Conservation (phyloP, 2,888 invertebrate genomes). For the Automeris io region DNA sequence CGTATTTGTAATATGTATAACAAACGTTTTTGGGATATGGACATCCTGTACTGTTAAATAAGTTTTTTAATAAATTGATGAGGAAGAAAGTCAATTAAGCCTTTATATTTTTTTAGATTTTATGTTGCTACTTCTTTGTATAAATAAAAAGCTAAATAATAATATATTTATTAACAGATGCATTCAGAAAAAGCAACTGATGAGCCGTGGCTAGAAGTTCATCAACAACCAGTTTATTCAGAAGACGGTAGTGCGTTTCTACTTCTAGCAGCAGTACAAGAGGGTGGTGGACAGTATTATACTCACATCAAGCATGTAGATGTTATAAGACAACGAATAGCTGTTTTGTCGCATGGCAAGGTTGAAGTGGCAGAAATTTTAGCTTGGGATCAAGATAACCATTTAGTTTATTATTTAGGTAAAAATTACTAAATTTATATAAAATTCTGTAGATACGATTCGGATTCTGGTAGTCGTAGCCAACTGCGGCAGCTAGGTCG, state of each 20-base stretch:
- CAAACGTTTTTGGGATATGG: no score
- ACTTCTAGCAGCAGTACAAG: slow-evolving; percentile 88
- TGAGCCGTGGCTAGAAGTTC: slow-evolving; percentile 90
- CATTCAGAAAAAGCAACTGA: slow-evolving; percentile 91
- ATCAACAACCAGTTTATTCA: slow-evolving; percentile 89
- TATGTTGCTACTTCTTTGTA: background rate
- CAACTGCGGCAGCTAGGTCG: no score
- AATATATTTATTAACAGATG: slow-evolving; percentile 61
- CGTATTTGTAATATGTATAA: no score
- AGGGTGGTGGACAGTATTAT: slow-evolving; percentile 89
- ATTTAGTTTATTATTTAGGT: slow-evolving; percentile 86
- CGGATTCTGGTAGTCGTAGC: background rate
- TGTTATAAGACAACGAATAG: slow-evolving; percentile 87
- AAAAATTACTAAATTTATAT: slow-evolving; percentile 12
- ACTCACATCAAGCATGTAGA: slow-evolving; percentile 93
- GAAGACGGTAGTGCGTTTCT: slow-evolving; percentile 91
- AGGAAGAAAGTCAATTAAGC: no score
- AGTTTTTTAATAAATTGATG: no score
- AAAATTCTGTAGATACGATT: no score
- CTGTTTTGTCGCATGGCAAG: slow-evolving; percentile 90
- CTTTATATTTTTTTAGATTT: background rate
- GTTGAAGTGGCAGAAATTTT: slow-evolving; percentile 90
- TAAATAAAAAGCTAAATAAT: background rate
- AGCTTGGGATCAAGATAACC: slow-evolving; percentile 89
- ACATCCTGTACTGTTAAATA: no score